Percentiles rank a stretch among this genome's conserved stretches.
Conservation (phyloP, 2,797 vertebrate genomes). For the Poecilia picta region DNA sequence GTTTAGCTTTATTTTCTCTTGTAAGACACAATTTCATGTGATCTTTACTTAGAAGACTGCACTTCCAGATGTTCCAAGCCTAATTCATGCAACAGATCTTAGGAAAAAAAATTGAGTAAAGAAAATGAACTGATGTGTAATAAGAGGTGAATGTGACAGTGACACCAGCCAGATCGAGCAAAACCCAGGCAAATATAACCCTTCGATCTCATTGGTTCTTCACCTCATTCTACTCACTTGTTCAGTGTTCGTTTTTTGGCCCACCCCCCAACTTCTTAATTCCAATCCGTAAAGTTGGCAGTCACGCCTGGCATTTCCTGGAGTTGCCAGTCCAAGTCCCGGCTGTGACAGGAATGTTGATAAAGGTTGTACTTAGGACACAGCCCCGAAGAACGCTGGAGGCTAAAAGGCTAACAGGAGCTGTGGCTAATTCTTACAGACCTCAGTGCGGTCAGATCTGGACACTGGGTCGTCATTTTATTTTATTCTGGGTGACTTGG, state of each 20-base stretch:
- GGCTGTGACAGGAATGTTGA: constrained; percentile 26
- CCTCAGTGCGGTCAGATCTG: constrained; percentile 63
- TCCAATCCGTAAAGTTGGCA: neutral
- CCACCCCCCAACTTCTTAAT: no score
- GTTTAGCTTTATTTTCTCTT: neutral
- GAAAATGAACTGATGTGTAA: neutral
- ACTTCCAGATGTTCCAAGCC: neutral
- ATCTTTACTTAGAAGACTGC: neutral
- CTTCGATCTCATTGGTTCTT: neutral
- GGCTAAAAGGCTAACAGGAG: constrained; percentile 44
- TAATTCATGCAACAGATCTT: neutral
- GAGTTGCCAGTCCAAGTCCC: neutral
- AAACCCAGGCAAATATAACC: neutral
- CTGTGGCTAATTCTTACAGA: constrained; percentile 55
- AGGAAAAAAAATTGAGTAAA: neutral
- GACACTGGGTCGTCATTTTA: constrained; percentile 73
- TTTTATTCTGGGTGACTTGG: constrained; percentile 75
- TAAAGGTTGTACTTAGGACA: constrained; percentile 54
- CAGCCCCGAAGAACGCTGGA: constrained; percentile 45
- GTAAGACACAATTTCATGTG: neutral
- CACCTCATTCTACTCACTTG: neutral
- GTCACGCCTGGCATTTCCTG: neutral
- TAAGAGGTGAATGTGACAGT: neutral
- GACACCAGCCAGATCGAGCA: neutral
- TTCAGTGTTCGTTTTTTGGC: neutral